Evolutionary conservation across 1,140 invertebrate species (phyloP).

Genomic region (Eupristina koningsbergeri): DNA sequence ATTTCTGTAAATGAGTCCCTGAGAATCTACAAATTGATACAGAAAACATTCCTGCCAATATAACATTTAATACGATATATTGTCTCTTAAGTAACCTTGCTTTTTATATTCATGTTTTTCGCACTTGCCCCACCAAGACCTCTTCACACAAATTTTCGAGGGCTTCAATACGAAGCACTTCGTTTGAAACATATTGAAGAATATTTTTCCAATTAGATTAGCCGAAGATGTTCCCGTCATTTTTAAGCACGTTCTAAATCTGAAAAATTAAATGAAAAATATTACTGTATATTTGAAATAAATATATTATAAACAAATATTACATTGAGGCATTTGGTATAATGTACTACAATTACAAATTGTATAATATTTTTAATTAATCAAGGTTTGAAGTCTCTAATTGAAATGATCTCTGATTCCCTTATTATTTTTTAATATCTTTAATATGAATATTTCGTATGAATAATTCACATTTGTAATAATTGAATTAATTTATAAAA

Average conservation of each 20-base stretch:
- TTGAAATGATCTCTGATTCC: too few species aligned
- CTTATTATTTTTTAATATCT: too few species aligned
- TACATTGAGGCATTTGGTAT: too few species aligned
- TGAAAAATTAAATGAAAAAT: slow-evolving; percentile 72
- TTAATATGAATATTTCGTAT: too few species aligned
- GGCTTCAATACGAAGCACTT: slow-evolving; percentile 91
- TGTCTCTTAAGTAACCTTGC: slow-evolving; percentile 83
- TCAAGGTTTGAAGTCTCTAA: too few species aligned
- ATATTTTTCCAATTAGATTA: slow-evolving; percentile 92
- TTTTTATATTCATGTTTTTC: slow-evolving; percentile 79
- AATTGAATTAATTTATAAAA: too few species aligned
- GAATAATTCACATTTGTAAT: too few species aligned
- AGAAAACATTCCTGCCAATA: neutral
- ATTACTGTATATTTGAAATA: too few species aligned
- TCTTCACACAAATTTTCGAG: slow-evolving; percentile 79
- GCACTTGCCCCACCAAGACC: slow-evolving; percentile 87
- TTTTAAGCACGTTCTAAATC: slow-evolving; percentile 93
- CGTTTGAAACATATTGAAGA: slow-evolving; percentile 94
- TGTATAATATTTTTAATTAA: too few species aligned
- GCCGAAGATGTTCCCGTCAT: slow-evolving; percentile 86
- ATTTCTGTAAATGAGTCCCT: neutral
- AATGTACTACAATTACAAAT: too few species aligned
- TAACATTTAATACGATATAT: slow-evolving; percentile 76
- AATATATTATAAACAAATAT: too few species aligned
- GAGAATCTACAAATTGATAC: neutral